Conservation (phyloP, 1,140 invertebrate genomes). For the Hetaerina americana region DNA sequence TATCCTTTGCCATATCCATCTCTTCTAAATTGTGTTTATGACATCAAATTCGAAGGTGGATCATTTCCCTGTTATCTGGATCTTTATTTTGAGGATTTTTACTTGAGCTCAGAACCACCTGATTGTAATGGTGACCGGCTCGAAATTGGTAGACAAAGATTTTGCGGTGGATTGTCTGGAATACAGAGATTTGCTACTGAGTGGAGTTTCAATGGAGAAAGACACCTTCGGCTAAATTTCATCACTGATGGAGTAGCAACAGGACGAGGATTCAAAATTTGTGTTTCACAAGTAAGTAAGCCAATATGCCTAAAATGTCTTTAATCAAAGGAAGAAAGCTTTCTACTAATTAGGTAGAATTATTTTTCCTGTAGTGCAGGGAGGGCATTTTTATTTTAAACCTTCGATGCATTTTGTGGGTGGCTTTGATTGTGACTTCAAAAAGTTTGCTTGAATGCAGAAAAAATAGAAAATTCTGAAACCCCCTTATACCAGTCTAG, state of each 20-base stretch:
- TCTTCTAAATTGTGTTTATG: background rate
- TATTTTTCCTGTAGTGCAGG: too few relatives aligned
- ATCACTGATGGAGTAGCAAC: background rate
- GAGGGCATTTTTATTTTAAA: too few relatives aligned
- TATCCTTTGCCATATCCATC: background rate
- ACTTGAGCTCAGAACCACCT: background rate
- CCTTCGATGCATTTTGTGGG: too few relatives aligned
- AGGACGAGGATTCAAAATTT: background rate
- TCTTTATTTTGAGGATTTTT: background rate
- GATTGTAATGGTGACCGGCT: background rate
- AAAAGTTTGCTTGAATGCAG: too few relatives aligned
- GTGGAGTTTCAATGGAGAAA: background rate
- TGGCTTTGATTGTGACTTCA: too few relatives aligned
- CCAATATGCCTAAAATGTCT: too few relatives aligned
- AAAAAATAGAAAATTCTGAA: too few relatives aligned
- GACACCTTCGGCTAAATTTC: background rate
- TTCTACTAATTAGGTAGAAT: too few relatives aligned
- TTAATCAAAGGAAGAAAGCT: too few relatives aligned
- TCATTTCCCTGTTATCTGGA: background rate
- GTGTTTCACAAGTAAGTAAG: background rate
- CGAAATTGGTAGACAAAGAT: background rate
- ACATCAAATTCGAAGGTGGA: background rate
- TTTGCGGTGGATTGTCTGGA: background rate
- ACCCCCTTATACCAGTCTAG: too few relatives aligned
- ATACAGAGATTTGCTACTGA: background rate